phyloP scores from a whole-genome alignment of 2,113 vertebrate species.

The Rattus rattus region DNA sequence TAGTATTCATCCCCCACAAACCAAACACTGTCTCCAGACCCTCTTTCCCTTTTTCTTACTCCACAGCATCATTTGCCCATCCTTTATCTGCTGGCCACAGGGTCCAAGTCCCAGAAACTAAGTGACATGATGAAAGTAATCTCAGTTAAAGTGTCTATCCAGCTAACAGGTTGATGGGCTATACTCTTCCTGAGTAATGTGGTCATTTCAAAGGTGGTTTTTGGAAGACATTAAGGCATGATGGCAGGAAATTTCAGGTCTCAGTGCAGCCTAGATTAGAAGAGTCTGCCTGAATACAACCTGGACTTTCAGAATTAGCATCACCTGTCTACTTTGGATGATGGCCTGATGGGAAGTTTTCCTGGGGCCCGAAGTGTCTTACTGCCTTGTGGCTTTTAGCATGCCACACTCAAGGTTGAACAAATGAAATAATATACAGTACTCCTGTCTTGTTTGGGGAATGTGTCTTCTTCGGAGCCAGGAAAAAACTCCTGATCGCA shows the following conservation, averaged over 20 bases:
- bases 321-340: constrained; percentile 14
- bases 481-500: background rate
- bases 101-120: constrained; percentile 45
- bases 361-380: background rate
- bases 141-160: constrained; percentile 57
- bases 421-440: background rate
- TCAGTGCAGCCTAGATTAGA: constrained; percentile 45
- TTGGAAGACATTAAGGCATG: constrained; percentile 74
- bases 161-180: constrained; percentile 67
- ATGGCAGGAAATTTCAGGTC: constrained; percentile 68
- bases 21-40: background rate
- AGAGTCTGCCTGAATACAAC: background rate
- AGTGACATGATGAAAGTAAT: constrained; percentile 69
- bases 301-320: constrained; percentile 39
- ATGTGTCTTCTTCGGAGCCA: background rate
- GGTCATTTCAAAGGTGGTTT: constrained; percentile 77
- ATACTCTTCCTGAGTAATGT: constrained; percentile 70
- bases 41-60: background rate
- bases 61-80: background rate
- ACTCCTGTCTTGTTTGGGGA: background rate
- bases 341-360: constrained; percentile 34
- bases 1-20: background rate
- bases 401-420: background rate
- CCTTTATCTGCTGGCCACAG: constrained; percentile 28
- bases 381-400: constrained; percentile 44